Conservation (phyloP, 2,113 vertebrate genomes). For the Morphnarchus princeps region DNA sequence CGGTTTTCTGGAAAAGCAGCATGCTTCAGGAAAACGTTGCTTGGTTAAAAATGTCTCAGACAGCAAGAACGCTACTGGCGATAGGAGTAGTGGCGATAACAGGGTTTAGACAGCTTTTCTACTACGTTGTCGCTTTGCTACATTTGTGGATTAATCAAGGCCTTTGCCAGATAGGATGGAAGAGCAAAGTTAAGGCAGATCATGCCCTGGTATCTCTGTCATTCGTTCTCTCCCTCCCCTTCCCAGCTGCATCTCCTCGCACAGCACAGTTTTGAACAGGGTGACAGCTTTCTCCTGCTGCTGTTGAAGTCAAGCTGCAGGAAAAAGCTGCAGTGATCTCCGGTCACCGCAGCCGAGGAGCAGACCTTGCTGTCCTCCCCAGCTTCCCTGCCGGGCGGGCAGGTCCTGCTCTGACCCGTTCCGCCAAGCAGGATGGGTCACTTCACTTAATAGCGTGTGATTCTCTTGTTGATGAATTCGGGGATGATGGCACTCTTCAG, state of each 20-base stretch:
- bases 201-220: not conserved
- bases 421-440: not conserved
- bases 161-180: not conserved
- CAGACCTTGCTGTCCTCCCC: not conserved
- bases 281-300: not conserved
- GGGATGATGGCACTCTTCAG: not conserved
- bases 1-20: not conserved
- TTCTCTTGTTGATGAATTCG: not conserved
- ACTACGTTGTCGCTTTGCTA: accelerated
- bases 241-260: accelerated
- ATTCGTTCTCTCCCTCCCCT: not conserved
- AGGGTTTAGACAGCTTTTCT: not conserved
- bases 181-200: not conserved
- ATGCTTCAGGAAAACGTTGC: not conserved
- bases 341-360: not conserved
- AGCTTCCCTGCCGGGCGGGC: not conserved
- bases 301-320: not conserved
- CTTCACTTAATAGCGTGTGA: accelerated
- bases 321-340: not conserved
- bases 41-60: not conserved
- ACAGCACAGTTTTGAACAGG: not conserved
- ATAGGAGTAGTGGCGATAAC: not conserved
- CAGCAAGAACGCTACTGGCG: not conserved
- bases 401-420: not conserved
- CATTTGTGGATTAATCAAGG: not conserved